These are phyloP conservation scores for Melanocharis versteri DNA, from an alignment of 2,113 vertebrate species.

Conservation along the genomic window DNA sequence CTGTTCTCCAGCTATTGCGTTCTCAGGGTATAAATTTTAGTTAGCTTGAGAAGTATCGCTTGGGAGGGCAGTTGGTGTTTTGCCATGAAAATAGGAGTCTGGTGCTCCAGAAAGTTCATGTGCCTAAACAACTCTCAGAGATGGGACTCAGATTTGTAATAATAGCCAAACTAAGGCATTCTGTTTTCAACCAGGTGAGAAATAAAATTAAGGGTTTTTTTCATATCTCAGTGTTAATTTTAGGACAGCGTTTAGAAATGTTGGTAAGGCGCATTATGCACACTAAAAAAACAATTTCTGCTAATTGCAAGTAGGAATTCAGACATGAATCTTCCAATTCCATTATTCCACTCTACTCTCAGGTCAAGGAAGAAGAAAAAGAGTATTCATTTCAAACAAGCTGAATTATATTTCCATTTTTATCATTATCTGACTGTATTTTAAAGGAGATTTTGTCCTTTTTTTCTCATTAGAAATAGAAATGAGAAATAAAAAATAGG, in stretches of 20 bases:
- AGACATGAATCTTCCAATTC: neutral
- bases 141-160: neutral
- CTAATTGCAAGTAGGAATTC: neutral
- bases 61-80: neutral
- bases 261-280: neutral
- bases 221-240: neutral
- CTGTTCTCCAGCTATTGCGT: conserved; percentile 38
- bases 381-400: neutral
- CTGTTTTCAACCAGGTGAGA: neutral
- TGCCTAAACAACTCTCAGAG: neutral
- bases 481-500: neutral
- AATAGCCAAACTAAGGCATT: neutral
- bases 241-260: neutral
- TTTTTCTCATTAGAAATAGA: neutral
- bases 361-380: neutral
- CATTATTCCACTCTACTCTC: neutral
- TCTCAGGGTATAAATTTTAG: conserved; percentile 55
- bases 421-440: neutral
- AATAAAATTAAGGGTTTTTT: neutral
- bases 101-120: neutral
- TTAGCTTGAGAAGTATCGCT: neutral
- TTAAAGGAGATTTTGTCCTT: neutral
- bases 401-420: neutral
- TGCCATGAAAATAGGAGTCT: neutral
- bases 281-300: accelerated